Evolutionary conservation across 2,797 vertebrate genomes (phyloP).

Genomic region (Hylomyscus alleni): DNA sequence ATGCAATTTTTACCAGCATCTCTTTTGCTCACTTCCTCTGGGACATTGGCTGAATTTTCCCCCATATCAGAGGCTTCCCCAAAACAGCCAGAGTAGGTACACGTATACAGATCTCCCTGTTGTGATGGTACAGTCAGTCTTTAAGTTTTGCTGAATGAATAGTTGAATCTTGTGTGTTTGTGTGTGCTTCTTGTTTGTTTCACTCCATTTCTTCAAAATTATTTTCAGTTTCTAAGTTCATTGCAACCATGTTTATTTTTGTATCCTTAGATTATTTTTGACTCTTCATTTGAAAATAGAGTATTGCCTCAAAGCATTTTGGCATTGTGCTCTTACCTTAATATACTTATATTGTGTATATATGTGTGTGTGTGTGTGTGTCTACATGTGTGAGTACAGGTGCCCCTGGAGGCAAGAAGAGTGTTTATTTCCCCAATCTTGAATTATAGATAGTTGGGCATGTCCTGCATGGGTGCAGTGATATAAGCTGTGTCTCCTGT

Average conservation of each 20-base stretch:
- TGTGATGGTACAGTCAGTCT: background rate
- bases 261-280: background rate
- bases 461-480: background rate
- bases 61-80: background rate
- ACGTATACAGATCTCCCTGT: background rate
- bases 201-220: slow-evolving; percentile 3
- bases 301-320: background rate
- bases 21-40: slow-evolving; percentile 1
- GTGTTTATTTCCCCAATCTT: background rate
- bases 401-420: background rate
- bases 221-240: background rate
- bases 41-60: background rate
- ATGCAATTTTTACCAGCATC: slow-evolving; percentile 19
- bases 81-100: background rate
- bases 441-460: background rate
- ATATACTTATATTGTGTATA: background rate
- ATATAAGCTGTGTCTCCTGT: background rate
- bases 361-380: background rate
- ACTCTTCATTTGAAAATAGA: slow-evolving; percentile 1
- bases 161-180: background rate
- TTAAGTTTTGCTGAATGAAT: slow-evolving; percentile 9
- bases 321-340: background rate
- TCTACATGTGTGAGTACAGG: too few species aligned
- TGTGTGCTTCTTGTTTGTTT: background rate
- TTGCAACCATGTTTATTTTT: background rate